Evolutionary conservation across 2,888 invertebrate species (phyloP).

Genomic region (Pristionchus entomophagus): DNA sequence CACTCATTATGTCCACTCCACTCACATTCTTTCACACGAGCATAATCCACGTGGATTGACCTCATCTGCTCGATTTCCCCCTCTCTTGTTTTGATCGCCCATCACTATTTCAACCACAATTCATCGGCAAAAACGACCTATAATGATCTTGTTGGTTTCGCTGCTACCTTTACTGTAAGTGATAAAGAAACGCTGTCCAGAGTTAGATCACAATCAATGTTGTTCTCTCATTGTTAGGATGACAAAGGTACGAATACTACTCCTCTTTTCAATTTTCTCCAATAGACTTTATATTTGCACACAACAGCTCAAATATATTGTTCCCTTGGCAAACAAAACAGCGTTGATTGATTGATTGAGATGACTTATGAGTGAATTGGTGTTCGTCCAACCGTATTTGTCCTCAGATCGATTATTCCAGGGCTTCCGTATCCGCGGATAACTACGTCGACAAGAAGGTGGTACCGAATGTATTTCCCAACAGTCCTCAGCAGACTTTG

Average conservation of each 20-base stretch:
- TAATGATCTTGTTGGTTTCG: neutral
- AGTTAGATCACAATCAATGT: too few species aligned
- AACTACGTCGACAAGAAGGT: conserved; percentile 9
- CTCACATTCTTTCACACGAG: too few species aligned
- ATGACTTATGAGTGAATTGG: too few species aligned
- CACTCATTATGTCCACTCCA: too few species aligned
- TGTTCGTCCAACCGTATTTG: neutral
- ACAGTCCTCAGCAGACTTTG: neutral
- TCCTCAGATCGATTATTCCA: neutral
- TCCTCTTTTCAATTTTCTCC: too few species aligned
- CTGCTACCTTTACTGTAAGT: neutral
- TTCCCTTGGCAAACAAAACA: too few species aligned
- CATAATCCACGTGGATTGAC: neutral
- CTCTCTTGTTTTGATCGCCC: neutral
- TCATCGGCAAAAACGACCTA: neutral
- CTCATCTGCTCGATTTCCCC: neutral
- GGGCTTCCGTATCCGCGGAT: conserved; percentile 2
- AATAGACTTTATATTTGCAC: too few species aligned
- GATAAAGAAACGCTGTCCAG: neutral
- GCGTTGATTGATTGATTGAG: too few species aligned
- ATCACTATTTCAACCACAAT: neutral
- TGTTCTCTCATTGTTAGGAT: too few species aligned
- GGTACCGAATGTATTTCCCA: neutral
- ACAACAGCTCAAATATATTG: too few species aligned
- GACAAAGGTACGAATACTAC: too few species aligned